These are phyloP conservation scores for Lithophane semibrunnea DNA, from an alignment of 2,888 invertebrate species.

Conservation along the genomic window DNA sequence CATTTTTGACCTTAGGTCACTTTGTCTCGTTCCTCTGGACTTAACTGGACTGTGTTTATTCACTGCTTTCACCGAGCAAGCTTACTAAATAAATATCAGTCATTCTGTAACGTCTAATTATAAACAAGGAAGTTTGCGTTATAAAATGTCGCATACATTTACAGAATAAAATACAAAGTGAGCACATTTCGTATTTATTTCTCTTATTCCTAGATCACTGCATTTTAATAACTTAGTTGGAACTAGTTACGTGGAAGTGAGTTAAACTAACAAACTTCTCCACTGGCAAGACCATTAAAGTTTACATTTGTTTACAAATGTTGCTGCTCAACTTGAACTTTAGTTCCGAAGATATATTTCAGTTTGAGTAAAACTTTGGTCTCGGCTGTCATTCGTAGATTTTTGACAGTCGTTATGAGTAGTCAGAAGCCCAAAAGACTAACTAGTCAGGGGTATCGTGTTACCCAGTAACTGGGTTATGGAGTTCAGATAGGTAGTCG, in stretches of 20 bases:
- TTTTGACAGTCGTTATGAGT: too few species aligned
- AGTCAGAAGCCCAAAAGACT: too few species aligned
- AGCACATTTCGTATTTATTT: slow-evolving; percentile 19
- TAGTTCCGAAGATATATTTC: slow-evolving; percentile 26
- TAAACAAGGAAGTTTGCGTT: neutral
- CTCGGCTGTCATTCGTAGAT: too few species aligned
- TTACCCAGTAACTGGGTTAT: too few species aligned
- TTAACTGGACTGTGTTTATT: too few species aligned
- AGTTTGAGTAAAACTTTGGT: slow-evolving; percentile 20
- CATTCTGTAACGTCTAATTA: neutral
- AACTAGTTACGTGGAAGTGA: slow-evolving; percentile 42
- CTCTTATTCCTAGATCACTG: slow-evolving; percentile 40
- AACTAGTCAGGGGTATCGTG: too few species aligned
- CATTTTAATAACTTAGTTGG: slow-evolving; percentile 51
- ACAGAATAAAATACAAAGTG: slow-evolving; percentile 10
- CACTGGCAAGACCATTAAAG: slow-evolving; percentile 34
- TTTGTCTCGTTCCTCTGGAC: too few species aligned
- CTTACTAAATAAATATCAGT: too few species aligned
- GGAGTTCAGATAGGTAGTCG: too few species aligned
- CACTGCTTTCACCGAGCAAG: too few species aligned
- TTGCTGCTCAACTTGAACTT: slow-evolving; percentile 17
- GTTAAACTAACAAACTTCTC: slow-evolving; percentile 35
- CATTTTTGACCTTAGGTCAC: too few species aligned
- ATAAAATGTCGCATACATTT: neutral
- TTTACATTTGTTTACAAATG: slow-evolving; percentile 46